Percentiles rank a stretch among this genome's conserved stretches.
Evolutionary conservation across 2,797 vertebrate species (phyloP).

Genomic region (Hirundo rustica): DNA sequence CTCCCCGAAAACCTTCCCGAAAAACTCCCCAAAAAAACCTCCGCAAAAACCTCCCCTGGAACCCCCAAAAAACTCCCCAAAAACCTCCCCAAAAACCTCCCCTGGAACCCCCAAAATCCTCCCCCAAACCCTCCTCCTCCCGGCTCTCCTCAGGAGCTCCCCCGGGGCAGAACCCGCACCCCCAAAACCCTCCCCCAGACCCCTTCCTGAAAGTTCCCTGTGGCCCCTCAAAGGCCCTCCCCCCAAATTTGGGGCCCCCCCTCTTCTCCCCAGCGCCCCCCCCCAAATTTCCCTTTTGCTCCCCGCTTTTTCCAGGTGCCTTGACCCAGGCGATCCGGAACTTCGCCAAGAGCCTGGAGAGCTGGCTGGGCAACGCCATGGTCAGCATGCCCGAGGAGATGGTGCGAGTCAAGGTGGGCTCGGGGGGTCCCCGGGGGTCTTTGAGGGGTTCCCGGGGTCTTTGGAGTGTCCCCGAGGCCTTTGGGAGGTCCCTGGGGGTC

Average conservation of each 20-base stretch:
- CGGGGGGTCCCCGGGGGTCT: not conserved
- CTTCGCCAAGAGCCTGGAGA: not conserved
- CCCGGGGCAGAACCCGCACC: not conserved
- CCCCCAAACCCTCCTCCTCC: not conserved
- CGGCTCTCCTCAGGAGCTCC: not conserved
- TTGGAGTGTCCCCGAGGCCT: too few species aligned
- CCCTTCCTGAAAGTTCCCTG: rapidly evolving
- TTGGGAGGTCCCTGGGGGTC: too few species aligned
- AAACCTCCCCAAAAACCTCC: too few species aligned
- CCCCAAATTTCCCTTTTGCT: not conserved
- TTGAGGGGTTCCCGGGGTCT: too few species aligned
- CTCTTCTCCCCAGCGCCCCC: too few species aligned
- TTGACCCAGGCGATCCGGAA: not conserved
- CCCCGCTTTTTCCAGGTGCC: not conserved
- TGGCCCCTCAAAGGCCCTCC: not conserved
- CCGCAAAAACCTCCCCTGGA: too few species aligned
- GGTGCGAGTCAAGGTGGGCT: not conserved
- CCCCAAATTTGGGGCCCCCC: too few species aligned
- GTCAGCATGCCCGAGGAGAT: not conserved
- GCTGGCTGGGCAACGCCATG: not conserved
- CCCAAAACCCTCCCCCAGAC: not conserved
- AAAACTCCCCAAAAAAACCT: too few species aligned
- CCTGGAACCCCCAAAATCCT: not conserved
- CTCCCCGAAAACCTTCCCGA: too few species aligned
- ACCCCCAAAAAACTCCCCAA: too few species aligned